Conservation (phyloP, 2,113 vertebrate species). For the Lynx canadensis region DNA sequence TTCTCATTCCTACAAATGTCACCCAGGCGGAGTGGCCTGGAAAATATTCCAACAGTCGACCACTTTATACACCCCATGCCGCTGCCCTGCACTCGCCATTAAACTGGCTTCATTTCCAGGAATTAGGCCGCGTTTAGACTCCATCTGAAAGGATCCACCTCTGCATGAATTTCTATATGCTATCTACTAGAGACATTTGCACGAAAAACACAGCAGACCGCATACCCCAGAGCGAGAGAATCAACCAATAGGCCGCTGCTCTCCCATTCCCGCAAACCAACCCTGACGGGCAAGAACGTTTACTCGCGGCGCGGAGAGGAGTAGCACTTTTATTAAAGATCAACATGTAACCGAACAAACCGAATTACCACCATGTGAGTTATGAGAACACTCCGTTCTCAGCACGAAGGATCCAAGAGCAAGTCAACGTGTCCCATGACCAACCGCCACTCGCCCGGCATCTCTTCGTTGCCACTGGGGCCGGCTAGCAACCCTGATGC, state of each 20-base stretch:
- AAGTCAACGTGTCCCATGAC: constrained; percentile 50
- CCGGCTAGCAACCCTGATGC: constrained; percentile 48
- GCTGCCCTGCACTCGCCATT: neutral
- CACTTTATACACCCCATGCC: rapidly evolving
- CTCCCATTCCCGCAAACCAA: neutral
- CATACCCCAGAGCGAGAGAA: neutral
- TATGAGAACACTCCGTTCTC: neutral
- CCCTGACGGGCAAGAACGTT: neutral
- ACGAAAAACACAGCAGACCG: constrained; percentile 29
- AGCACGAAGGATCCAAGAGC: constrained; percentile 54
- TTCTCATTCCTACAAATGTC: constrained; percentile 31
- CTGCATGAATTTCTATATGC: neutral
- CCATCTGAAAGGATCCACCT: constrained; percentile 5
- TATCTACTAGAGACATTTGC: neutral
- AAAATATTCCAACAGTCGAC: neutral
- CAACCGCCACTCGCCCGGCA: constrained; percentile 30
- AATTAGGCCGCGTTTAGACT: neutral
- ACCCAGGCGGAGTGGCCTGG: neutral
- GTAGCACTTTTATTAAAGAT: constrained; percentile 83
- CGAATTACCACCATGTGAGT: constrained; percentile 60
- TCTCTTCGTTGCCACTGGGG: constrained; percentile 53
- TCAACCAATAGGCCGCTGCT: neutral
- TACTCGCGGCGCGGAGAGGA: constrained; percentile 59
- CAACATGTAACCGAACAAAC: neutral
- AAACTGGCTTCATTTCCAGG: constrained; percentile 54